Base-by-base conservation (phyloP, 2,797 vertebrate species). In the Bovichtus variegatus region DNA sequence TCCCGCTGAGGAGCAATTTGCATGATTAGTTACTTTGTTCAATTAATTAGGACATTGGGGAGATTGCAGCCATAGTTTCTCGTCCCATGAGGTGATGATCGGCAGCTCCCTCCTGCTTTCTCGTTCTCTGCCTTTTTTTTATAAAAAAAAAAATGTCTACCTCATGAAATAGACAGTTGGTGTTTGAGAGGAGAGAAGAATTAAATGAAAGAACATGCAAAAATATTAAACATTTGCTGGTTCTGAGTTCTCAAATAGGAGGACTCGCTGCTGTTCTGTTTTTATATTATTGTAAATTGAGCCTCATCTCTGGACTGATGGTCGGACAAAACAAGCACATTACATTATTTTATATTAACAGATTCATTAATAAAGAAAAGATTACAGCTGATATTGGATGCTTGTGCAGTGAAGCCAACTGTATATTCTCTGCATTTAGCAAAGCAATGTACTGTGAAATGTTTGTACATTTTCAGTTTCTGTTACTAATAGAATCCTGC, bases 21-120 rank as follows among this genome's bases (percentile, higher is more conserved):
- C 76, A 82, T 81, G 83, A 91, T 89, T 85, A 83, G 77, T 84
- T 71, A 73, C 72, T 87, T 83, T 76, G 83, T 86, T 84, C 76
- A 82, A 68, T 89, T 90, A 89, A 93, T 91, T 80, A 86, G 80
- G 67, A 83, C 77, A 13, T 21, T 5, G 60, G 83, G 74, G 79
- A 89, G 72, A 81, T 78, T 53, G 73, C 73, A 25, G 40, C 49
- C 77, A 21, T 57, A 62, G 62, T 70, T 75, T 57, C 47, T 74
- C 2, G 10, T 40, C 86, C 66, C 31, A 18, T n/a, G 53, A 73
- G 68, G 60, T 83, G 80, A 78, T 84, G 82, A 89, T 84, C 27
- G 72, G 82, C 90, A 86, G 82, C 78, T 83, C 77, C 71, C 50
- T 41, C 46, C 46, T 3, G 12, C 65, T 25, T 19, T 16, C 31